Evolutionary conservation across 2,888 invertebrate species (phyloP), one percentile per base, ranked within the genome.

Genomic region (Ethmia dodecea): DNA sequence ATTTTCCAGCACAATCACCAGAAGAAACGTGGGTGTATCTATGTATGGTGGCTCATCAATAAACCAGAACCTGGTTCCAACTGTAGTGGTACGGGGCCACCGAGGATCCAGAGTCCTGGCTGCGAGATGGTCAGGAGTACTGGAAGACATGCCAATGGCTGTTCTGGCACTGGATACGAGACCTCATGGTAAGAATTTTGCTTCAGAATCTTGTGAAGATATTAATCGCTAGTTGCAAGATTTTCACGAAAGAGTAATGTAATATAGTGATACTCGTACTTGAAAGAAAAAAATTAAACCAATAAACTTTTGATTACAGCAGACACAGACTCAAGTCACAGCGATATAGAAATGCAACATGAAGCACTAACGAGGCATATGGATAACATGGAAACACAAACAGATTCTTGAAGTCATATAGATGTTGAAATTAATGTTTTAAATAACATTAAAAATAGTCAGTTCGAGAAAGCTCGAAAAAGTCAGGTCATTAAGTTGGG

Each of bases 71-170:
- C 57, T 72, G 15, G 67, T 83, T 16, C 84, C 86, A 0, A 83
- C 86, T 0, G 86, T 84, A 0, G 79, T 84, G 3, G 74, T 86
- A 3, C 60, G 84, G 31, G 84, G 83, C 0, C 83, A 81, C 24
- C 51, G 86, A 11, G 80, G 81, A 0, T 86, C 86, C 3, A 52
- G 86, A 10, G 77, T 86, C 3, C 41, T 86, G 13, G 81, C 86
- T 32, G 86, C 86, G 1, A 57, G 86, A n/a, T 86, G 86, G 84
- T 86, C 86, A 0, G 86, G 84, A 10, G 78, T 86, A 0, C 51
- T 86, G 1, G 84, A 86, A 27, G 86, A 84, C 31, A 53, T 83
- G 4, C 84, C 83, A 0, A 47, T 86, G n/a, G 71, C 86, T 49
- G 81, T 86, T 1, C 54, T 86, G 2, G 81, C 86, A 5, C 47